A percentile compares a stretch with the other conserved stretches of the same genome.
phyloP scores from a whole-genome alignment of 2,113 vertebrate genomes.

The Gorsachius goisagi region DNA sequence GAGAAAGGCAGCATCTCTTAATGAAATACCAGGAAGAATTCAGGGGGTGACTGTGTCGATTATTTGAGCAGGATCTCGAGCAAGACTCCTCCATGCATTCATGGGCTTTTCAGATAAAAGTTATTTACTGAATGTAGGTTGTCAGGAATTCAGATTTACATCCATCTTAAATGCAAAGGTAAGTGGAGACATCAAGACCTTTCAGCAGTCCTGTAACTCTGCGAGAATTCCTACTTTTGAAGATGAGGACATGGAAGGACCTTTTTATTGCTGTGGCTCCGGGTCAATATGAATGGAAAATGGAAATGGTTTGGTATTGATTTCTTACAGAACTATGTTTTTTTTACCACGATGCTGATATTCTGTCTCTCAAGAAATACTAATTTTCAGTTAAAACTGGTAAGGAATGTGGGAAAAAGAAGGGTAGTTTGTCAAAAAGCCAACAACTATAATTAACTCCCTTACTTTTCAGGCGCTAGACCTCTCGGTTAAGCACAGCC shows the following conservation, averaged over 20 bases:
- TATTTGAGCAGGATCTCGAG: background rate
- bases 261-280: background rate
- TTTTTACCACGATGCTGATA: background rate
- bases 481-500: background rate
- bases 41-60: background rate
- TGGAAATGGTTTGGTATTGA: background rate
- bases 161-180: background rate
- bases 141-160: background rate
- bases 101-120: background rate
- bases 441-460: background rate
- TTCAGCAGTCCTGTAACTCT: background rate
- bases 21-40: background rate
- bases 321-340: background rate
- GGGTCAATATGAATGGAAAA: background rate
- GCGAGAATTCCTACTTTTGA: background rate
- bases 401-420: background rate
- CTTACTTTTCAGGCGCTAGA: background rate
- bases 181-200: background rate
- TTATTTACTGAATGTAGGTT: background rate
- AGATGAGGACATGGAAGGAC: background rate
- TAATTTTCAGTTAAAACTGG: background rate
- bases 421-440: background rate
- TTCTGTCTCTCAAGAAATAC: background rate
- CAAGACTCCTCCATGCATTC: background rate
- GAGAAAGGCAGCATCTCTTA: background rate